Percentiles rank a stretch among this genome's conserved stretches.
phyloP scores from a whole-genome alignment of 2,113 vertebrate species.

The Siniperca chuatsi region DNA sequence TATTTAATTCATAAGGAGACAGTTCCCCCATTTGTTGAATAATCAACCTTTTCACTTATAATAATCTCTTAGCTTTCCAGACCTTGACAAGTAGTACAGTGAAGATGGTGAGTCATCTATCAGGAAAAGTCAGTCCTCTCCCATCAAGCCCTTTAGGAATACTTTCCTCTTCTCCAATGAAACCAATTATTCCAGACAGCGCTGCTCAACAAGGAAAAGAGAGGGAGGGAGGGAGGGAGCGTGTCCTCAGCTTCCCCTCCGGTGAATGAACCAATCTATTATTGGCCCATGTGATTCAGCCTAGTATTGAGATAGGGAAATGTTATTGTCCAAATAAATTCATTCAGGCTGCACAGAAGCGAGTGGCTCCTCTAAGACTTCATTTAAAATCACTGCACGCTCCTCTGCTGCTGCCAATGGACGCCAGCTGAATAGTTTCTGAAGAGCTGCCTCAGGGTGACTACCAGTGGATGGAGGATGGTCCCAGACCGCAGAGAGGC shows the following conservation, averaged over 20 bases:
- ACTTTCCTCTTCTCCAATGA: slow-evolving; percentile 53
- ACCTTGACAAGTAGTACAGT: slow-evolving; percentile 20
- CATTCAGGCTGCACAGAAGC: slow-evolving; percentile 44
- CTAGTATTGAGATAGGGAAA: slow-evolving; percentile 50
- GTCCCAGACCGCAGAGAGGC: slow-evolving; percentile 41
- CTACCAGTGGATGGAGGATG: slow-evolving; percentile 36
- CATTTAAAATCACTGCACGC: slow-evolving; percentile 60
- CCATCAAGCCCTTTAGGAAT: slow-evolving; percentile 56
- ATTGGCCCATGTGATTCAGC: slow-evolving; percentile 20
- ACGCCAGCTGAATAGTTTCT: slow-evolving; percentile 55
- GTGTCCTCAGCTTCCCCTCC: slow-evolving; percentile 28
- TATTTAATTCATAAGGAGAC: slow-evolving; percentile 34
- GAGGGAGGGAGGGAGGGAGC: slow-evolving; percentile 7
- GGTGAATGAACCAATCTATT: slow-evolving; percentile 54
- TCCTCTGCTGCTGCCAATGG: slow-evolving; percentile 35
- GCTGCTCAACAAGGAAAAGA: slow-evolving; percentile 41
- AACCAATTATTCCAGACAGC: slow-evolving; percentile 63
- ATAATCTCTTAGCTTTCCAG: slow-evolving; percentile 31
- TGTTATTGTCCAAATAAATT: slow-evolving; percentile 71
- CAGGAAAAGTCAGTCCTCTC: slow-evolving; percentile 21
- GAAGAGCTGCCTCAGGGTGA: slow-evolving; percentile 55
- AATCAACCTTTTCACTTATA: slow-evolving; percentile 47
- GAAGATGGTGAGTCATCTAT: slow-evolving; percentile 59
- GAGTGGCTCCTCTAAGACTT: slow-evolving; percentile 23
- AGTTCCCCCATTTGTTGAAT: slow-evolving; percentile 18